phyloP scores from a whole-genome alignment of 2,888 invertebrate genomes.

The Cybosia mesomella region DNA sequence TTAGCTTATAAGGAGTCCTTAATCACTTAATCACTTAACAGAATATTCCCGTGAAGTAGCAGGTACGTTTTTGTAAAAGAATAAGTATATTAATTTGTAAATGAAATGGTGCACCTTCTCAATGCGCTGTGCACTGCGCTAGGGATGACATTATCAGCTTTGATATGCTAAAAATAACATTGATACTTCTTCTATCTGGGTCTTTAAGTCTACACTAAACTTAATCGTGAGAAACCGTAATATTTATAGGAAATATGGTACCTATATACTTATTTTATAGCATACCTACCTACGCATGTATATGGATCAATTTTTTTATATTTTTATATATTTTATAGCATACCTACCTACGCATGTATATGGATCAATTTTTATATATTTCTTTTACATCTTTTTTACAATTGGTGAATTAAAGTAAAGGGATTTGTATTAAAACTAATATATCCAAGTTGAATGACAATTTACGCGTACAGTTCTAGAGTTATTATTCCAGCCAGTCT shows the following conservation, averaged over 20 bases:
- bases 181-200: constrained; percentile 58
- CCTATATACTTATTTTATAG: neutral
- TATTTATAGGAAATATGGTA: neutral
- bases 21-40: neutral
- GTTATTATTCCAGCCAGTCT: constrained; percentile 45
- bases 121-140: constrained; percentile 50
- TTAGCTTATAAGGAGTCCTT: neutral
- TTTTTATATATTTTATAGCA: neutral
- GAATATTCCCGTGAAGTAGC: neutral
- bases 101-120: constrained; percentile 60
- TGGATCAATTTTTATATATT: neutral
- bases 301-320: neutral
- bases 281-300: too few species aligned
- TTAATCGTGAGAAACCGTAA: constrained; percentile 54
- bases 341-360: too few species aligned
- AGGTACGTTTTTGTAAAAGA: neutral
- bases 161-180: constrained; percentile 79
- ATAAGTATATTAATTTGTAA: constrained; percentile 15
- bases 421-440: constrained; percentile 11
- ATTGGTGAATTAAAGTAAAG: neutral
- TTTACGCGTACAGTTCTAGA: constrained; percentile 30
- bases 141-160: constrained; percentile 70
- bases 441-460: constrained; percentile 28
- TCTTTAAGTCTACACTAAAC: constrained; percentile 51
- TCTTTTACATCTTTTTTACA: neutral